Base-by-base conservation (phyloP, 2,797 vertebrate species). In the Sebastes itinus region DNA sequence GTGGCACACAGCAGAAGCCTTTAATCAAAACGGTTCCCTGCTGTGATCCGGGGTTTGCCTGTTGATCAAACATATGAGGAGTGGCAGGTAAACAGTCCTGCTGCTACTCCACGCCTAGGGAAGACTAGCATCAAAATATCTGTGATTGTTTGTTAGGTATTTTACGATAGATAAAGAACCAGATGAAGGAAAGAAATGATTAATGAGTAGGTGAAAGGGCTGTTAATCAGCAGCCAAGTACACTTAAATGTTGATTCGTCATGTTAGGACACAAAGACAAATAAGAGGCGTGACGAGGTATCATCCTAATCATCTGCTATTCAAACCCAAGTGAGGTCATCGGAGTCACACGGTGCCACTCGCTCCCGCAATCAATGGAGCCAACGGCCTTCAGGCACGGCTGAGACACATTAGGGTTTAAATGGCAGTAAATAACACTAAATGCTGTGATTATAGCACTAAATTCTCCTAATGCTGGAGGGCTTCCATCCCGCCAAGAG, bases 341-440 rank as follows among this genome's bases (percentile, higher is more conserved):
- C 72, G 54, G 77, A 83, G 77, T 69, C 80, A 75, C 60, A 72
- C 52, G n/a, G 68, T 72, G 86, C 84, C 87, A 82, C 83, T 81
- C 75, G 2, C 83, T 75, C 62, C 30, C 25, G 61, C 87, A 81
- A 88, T 73, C 42, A 88, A 87, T 42, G 4, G 66, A 88, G 81
- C 61, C 72, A 28, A 78, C 74, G 20, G 55, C 82, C 86, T 91
- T 70, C 49, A 72, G 77, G 32, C 72, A 79, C 75, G 46, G 75
- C 81, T 77, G 87, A 90, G 88, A 77, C 78, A 66, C 81, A 84
- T 70, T 20, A 80, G 65, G 77, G 74, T 77, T 86, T 86, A 85
- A 94, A 88, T 35, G 62, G 90, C 38, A 70, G 77, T 90, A 81
- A 95, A 91, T 81, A 89, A 89, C 75, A 84, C 75, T 71, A 82